Evolutionary conservation across 2,113 vertebrate genomes (phyloP).

Genomic region (Microcebus jonahi): DNA sequence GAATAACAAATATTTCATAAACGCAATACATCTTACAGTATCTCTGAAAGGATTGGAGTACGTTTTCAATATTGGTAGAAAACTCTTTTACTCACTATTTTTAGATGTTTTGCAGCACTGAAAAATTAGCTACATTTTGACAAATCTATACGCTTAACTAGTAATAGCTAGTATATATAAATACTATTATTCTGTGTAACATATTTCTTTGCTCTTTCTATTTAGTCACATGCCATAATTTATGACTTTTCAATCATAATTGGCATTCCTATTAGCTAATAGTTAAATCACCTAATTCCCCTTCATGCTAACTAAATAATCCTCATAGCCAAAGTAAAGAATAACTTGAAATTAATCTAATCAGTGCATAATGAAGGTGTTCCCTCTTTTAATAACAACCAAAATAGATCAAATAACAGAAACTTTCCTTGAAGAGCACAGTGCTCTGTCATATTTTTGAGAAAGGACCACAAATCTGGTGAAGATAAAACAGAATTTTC

Average conservation of each 20-base stretch:
- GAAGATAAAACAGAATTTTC: conserved; percentile 1
- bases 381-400: background rate
- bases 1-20: background rate
- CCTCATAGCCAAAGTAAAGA: background rate
- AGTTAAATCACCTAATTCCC: conserved; percentile 17
- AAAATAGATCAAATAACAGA: background rate
- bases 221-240: background rate
- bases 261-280: background rate
- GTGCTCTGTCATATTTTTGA: background rate
- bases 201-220: background rate
- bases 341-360: conserved; percentile 16
- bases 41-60: background rate
- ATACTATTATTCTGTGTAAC: background rate
- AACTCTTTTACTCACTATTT: background rate
- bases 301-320: conserved; percentile 3
- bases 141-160: background rate
- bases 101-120: background rate
- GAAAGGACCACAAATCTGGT: background rate
- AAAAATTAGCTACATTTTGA: conserved; percentile 21
- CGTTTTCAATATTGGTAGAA: background rate
- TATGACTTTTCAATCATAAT: conserved; percentile 17
- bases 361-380: background rate
- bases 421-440: background rate
- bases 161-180: background rate
- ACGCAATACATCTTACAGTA: background rate